A percentile compares a stretch with the other conserved stretches of the same genome.
These are phyloP conservation scores for Catamblyrhynchus diadema DNA, from an alignment of 2,797 vertebrate genomes.

Conservation along the genomic window DNA sequence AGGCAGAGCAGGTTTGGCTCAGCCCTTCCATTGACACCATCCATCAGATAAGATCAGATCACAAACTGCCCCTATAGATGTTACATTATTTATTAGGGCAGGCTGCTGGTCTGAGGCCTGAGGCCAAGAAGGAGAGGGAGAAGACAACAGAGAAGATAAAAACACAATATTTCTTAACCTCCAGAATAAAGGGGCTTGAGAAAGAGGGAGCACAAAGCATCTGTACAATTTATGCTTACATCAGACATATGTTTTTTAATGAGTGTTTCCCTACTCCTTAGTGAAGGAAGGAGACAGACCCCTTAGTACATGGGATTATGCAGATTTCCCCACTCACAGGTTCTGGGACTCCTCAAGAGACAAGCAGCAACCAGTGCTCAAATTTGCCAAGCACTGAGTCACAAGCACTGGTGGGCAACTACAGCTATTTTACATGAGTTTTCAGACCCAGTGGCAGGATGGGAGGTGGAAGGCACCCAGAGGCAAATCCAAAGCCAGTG, in stretches of 20 bases:
- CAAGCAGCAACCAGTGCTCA: neutral
- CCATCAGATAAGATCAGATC: neutral
- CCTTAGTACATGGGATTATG: neutral
- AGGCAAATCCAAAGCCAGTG: neutral
- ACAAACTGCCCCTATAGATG: neutral
- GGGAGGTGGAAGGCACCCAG: neutral
- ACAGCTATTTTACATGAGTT: neutral
- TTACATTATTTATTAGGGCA: conserved; percentile 52
- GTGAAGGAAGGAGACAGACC: neutral
- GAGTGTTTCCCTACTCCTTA: neutral
- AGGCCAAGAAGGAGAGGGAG: neutral
- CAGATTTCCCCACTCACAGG: neutral
- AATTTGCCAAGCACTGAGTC: neutral
- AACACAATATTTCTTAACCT: conserved; percentile 76
- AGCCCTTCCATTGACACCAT: neutral
- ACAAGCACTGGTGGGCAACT: rapidly evolving
- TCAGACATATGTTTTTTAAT: neutral
- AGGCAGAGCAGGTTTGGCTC: neutral
- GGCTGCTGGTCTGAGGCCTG: conserved; percentile 59
- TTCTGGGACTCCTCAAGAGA: neutral
- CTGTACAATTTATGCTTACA: conserved; percentile 75
- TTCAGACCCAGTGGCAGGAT: neutral
- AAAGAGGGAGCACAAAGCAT: conserved; percentile 75
- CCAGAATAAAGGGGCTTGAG: conserved; percentile 78
- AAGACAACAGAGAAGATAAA: conserved; percentile 73